These are phyloP conservation scores for Leptura quadrifasciata DNA, from an alignment of 2,888 invertebrate genomes.

Conservation along the genomic window DNA sequence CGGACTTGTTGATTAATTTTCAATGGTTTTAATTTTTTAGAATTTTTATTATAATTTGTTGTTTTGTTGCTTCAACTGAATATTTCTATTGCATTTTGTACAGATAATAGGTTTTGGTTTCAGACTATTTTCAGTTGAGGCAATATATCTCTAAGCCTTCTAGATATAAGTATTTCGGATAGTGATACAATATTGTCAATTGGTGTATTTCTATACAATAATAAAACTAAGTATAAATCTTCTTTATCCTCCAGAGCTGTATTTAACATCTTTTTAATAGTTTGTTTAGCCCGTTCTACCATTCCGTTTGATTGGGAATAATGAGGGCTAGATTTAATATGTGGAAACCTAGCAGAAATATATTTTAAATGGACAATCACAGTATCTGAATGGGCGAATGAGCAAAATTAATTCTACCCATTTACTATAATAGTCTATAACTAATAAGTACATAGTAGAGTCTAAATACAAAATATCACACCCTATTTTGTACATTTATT, in stretches of 20 bases:
- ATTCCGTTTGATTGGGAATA: slow-evolving; percentile 47
- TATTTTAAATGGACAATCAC: slow-evolving; percentile 29
- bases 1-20: no score
- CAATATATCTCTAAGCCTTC: slow-evolving; percentile 25
- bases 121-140: no score
- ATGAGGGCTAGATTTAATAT: slow-evolving; percentile 40
- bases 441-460: slow-evolving; percentile 37
- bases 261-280: slow-evolving; percentile 30
- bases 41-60: slow-evolving; percentile 26
- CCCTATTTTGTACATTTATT: slow-evolving; percentile 44
- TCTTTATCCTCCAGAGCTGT: slow-evolving; percentile 37
- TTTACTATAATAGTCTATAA: slow-evolving; percentile 49
- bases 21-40: no score
- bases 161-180: slow-evolving; percentile 22
- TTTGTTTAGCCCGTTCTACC: slow-evolving; percentile 40
- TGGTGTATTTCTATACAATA: slow-evolving; percentile 41
- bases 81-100: slow-evolving; percentile 22
- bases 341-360: slow-evolving; percentile 17
- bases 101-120: slow-evolving; percentile 5
- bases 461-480: slow-evolving; percentile 48
- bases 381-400: slow-evolving; percentile 23
- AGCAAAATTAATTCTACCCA: slow-evolving; percentile 44
- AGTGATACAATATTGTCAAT: slow-evolving; percentile 18
- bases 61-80: slow-evolving; percentile 25
- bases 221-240: slow-evolving; percentile 40